A percentile compares a stretch with the other conserved stretches of the same genome.
Evolutionary conservation across 2,888 invertebrate species (phyloP).

Genomic region (Andrena chrysosceles): DNA sequence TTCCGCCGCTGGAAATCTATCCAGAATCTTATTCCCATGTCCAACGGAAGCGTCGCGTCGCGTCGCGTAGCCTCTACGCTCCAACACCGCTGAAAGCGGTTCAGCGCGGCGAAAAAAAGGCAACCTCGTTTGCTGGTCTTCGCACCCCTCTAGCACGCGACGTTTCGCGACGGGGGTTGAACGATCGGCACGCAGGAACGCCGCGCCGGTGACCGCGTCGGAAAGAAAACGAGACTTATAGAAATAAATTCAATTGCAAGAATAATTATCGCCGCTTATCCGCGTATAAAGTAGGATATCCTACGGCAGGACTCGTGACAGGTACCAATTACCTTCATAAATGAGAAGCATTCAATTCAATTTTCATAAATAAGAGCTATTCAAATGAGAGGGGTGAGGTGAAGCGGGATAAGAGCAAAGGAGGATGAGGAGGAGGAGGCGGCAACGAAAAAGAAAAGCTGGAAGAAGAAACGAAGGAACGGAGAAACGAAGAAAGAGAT

Average conservation of each 20-base stretch:
- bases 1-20: constrained; percentile 23
- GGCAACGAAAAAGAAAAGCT: constrained; percentile 45
- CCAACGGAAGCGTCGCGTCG: constrained; percentile 14
- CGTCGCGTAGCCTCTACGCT: constrained; percentile 1
- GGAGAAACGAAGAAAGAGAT: constrained; percentile 45
- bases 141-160: constrained; percentile 56
- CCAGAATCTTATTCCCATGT: constrained; percentile 24
- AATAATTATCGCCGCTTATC: constrained; percentile 81
- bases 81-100: neutral
- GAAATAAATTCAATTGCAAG: constrained; percentile 80
- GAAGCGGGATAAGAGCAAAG: constrained; percentile 57
- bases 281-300: constrained; percentile 79
- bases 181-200: constrained; percentile 62
- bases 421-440: constrained; percentile 22
- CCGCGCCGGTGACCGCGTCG: constrained; percentile 52
- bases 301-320: constrained; percentile 78
- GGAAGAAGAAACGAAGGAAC: constrained; percentile 46
- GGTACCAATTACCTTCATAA: constrained; percentile 82
- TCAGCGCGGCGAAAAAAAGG: constrained; percentile 28
- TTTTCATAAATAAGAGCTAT: constrained; percentile 83
- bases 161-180: constrained; percentile 65
- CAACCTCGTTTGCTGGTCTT: constrained; percentile 17
- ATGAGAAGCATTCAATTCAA: constrained; percentile 83
- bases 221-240: constrained; percentile 70
- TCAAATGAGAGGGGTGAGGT: constrained; percentile 75